Percentiles rank a stretch among this genome's conserved stretches.
Evolutionary conservation across 2,797 vertebrate species (phyloP).

Genomic region (Sebastes flavidus): DNA sequence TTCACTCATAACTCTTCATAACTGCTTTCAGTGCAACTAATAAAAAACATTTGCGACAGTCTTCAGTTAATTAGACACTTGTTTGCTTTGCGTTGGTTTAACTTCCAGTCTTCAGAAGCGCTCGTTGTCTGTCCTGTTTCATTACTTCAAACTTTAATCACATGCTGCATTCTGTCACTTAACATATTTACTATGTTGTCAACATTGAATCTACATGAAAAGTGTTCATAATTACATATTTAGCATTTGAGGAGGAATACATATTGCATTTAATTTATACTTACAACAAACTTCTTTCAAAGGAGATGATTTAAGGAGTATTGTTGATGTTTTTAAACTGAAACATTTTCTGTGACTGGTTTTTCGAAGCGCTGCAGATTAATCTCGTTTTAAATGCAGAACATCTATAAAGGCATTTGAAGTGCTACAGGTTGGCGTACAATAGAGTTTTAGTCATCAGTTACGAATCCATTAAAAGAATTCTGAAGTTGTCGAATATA

Average conservation of each 20-base stretch:
- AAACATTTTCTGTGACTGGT: not conserved
- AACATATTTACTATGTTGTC: not conserved
- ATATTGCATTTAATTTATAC: not conserved
- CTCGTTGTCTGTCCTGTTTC: not conserved
- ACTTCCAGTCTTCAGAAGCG: not conserved
- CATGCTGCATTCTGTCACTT: not conserved
- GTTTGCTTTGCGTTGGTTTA: conserved; percentile 8
- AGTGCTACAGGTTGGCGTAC: too few relatives aligned
- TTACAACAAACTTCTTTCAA: not conserved
- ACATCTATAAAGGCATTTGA: not conserved
- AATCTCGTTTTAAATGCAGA: not conserved
- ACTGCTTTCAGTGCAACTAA: not conserved
- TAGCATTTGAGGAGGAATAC: not conserved
- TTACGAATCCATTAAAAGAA: too few relatives aligned
- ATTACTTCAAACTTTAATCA: conserved; percentile 1
- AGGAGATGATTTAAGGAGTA: not conserved
- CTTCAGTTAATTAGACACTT: not conserved
- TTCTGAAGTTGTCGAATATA: too few relatives aligned
- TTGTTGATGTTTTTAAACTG: not conserved
- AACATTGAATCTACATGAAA: not conserved
- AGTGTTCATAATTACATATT: not conserved
- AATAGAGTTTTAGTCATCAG: too few relatives aligned
- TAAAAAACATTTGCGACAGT: not conserved
- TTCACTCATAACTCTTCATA: conserved; percentile 19
- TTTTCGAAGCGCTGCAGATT: not conserved